These are phyloP conservation scores for Martes flavigula DNA, from an alignment of 2,797 vertebrate species.

Conservation along the genomic window DNA sequence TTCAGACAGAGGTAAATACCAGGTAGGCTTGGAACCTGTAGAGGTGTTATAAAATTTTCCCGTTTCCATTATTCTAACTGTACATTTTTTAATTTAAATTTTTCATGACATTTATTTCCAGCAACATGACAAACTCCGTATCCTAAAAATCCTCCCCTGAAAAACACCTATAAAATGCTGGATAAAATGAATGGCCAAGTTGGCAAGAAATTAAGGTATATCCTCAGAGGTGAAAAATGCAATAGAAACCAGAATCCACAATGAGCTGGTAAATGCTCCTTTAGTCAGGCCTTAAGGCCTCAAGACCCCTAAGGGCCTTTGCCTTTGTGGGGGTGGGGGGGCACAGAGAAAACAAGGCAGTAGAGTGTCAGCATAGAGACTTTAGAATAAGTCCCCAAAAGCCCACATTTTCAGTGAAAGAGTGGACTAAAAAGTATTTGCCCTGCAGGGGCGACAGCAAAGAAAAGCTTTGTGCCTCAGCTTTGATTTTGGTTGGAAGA, in stretches of 20 bases:
- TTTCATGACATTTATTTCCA: not conserved
- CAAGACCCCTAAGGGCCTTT: not conserved
- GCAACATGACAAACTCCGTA: not conserved
- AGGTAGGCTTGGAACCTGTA: not conserved
- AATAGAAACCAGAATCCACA: slow-evolving; percentile 3
- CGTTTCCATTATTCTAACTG: not conserved
- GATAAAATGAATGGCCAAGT: slow-evolving; percentile 29
- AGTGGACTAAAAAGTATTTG: slow-evolving; percentile 40
- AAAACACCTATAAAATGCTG: slow-evolving; percentile 25
- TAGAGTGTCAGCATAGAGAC: not conserved
- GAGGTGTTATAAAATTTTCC: not conserved
- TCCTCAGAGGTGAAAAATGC: not conserved
- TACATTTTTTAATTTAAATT: slow-evolving; percentile 16
- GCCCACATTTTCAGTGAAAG: slow-evolving; percentile 29
- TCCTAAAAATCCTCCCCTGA: not conserved
- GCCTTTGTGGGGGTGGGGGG: not conserved
- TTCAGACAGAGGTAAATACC: not conserved
- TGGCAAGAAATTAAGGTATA: slow-evolving; percentile 46
- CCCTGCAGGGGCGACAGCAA: not conserved
- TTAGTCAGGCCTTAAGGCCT: not conserved
- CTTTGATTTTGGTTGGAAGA: not conserved
- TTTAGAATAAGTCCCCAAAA: slow-evolving; percentile 6
- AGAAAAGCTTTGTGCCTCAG: slow-evolving; percentile 26
- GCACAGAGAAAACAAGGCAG: not conserved
- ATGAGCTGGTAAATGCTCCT: not conserved